Percentiles rank a stretch among this genome's conserved stretches.
phyloP scores from a whole-genome alignment of 2,888 invertebrate genomes.

The Drosophila acutilabella region DNA sequence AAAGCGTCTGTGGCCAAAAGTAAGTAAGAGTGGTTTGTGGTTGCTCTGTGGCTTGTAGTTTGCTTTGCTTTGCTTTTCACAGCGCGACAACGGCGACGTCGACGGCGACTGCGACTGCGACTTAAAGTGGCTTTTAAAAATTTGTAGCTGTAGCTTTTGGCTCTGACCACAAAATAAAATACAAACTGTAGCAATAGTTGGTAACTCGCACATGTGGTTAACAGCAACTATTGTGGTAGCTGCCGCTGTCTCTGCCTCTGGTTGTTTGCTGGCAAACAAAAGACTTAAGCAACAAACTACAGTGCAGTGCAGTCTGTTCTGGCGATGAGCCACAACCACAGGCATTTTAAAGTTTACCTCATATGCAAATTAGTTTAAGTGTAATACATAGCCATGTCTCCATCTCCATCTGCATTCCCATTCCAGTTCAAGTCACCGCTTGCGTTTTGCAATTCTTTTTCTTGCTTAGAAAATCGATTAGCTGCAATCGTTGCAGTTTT shows the following conservation, averaged over 20 bases:
- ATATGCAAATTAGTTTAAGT: slow-evolving; percentile 62
- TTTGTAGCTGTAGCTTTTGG: slow-evolving; percentile 51
- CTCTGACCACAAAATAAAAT: slow-evolving; percentile 37
- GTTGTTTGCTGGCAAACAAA: slow-evolving; percentile 49
- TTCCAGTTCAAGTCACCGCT: not conserved
- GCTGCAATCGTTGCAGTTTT: slow-evolving; percentile 34
- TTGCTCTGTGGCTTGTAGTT: slow-evolving; percentile 2
- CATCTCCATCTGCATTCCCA: not conserved
- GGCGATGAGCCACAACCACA: slow-evolving; percentile 42
- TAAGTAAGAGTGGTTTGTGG: slow-evolving; percentile 81
- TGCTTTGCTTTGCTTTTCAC: slow-evolving; percentile 43
- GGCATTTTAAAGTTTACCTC: slow-evolving; percentile 32
- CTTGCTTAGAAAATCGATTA: slow-evolving; percentile 57
- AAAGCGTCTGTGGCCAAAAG: slow-evolving; percentile 82
- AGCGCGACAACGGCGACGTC: slow-evolving; percentile 18
- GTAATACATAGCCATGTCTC: slow-evolving; percentile 37
- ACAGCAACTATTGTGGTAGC: slow-evolving; percentile 11
- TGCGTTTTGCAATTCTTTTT: slow-evolving; percentile 55
- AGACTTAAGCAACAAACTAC: slow-evolving; percentile 70
- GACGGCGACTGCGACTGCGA: slow-evolving; percentile 9
- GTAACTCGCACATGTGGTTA: slow-evolving; percentile 17
- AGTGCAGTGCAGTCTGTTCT: slow-evolving; percentile 1
- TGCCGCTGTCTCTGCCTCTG: slow-evolving; percentile 11
- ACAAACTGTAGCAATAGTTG: slow-evolving; percentile 41
- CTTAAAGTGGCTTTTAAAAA: slow-evolving; percentile 53